These are phyloP conservation scores for Eptesicus fuscus DNA, from an alignment of 2,113 vertebrate genomes.

Conservation along the genomic window DNA sequence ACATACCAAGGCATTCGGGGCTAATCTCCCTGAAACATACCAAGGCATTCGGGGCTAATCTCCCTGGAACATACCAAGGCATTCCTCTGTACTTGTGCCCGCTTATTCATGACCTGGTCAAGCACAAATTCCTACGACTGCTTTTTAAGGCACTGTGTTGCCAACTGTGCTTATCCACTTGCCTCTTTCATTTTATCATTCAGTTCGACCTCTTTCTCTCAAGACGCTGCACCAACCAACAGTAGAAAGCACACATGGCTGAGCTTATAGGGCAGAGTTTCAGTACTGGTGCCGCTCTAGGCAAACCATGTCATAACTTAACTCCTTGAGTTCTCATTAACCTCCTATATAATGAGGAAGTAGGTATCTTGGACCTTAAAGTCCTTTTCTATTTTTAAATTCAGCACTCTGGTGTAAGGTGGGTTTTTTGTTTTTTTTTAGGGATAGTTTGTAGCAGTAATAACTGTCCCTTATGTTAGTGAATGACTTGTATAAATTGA, in stretches of 20 bases:
- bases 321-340: neutral
- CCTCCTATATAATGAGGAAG: neutral
- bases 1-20: neutral
- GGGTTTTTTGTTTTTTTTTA: constrained; percentile 38
- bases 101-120: neutral
- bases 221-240: neutral
- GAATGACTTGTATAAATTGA: constrained; percentile 82
- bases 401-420: constrained; percentile 57
- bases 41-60: neutral
- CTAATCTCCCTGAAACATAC: neutral
- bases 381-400: neutral
- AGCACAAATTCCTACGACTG: neutral
- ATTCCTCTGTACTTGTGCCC: neutral
- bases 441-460: constrained; percentile 77
- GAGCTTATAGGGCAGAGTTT: neutral
- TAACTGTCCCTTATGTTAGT: constrained; percentile 76
- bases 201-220: neutral
- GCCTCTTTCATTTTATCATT: neutral
- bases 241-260: neutral
- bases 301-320: neutral
- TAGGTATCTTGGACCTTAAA: neutral
- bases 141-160: neutral
- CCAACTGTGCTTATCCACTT: neutral
- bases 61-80: neutral
- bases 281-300: neutral